Base-by-base conservation (phyloP, 2,888 invertebrate species). In the Eumerus sabulonum region DNA sequence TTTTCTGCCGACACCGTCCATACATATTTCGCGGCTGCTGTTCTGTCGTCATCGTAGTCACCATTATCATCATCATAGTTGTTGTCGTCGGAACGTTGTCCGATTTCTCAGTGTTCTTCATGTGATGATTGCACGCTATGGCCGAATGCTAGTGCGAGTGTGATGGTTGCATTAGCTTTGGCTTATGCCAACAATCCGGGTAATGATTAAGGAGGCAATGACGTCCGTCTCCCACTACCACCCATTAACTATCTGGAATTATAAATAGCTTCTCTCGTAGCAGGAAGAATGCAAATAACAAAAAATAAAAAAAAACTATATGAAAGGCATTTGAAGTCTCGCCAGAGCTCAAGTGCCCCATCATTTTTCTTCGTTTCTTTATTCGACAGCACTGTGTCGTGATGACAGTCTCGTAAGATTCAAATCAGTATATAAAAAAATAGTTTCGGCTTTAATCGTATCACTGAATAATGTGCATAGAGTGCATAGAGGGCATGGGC, bases 171-270 rank as follows among this genome's bases (percentile, higher is more conserved):
- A 71, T 71, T 76, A 48, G 76, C 76, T 64, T 71, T 76, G 54
- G 76, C 47, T 53, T 63, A 48, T 64, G 70, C 53, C 48, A 57
- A 71, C 60, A 54, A 54, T 53, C 64, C 54, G 64, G 54, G 54
- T 59, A 59, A 54, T 76, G 76, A 66, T 64, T 76, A 76, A 76
- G 64, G 64, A 71, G 71, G 59, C 64, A 71, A 76, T 66, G 71
- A 63, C 71, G 71, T 71, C 57, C 53, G 63, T 50, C 53, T 71
- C 59, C 76, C 64, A 57, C 53, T 64, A 16, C 59, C 59, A 71
- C 59, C 64, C 64, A 45, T 70, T 44, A 71, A 59, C 53, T 54
- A 71, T 76, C 48, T 71, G 70, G 53, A 71, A 66, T 71, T 76
- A 76, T 76, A 71, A 76, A 76, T 76, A 71, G 64, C 59, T 50